phyloP scores from a whole-genome alignment of 2,888 invertebrate genomes.

The Drosophila flavopinicola region DNA sequence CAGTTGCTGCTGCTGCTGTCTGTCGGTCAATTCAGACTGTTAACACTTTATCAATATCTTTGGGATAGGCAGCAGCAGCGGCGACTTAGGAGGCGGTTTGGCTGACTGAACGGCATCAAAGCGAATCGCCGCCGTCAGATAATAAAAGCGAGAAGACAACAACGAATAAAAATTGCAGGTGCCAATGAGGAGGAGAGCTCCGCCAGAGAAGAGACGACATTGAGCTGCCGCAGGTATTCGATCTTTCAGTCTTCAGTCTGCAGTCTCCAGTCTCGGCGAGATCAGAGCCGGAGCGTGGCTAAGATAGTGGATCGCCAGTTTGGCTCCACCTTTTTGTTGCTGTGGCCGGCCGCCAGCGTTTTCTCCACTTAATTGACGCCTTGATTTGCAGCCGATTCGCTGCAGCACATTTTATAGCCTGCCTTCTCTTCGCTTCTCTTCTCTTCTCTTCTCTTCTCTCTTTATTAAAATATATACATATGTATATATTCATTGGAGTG shows the following conservation, averaged over 20 bases:
- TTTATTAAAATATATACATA: conserved; percentile 1
- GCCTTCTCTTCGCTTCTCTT: not conserved
- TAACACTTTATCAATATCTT: conserved; percentile 63
- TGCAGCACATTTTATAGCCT: conserved; percentile 32
- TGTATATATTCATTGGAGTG: not conserved
- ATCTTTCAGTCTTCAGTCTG: conserved; percentile 19
- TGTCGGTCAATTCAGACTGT: conserved; percentile 48
- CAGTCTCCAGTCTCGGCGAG: conserved; percentile 41
- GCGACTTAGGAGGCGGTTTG: conserved; percentile 56
- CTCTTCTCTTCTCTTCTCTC: not conserved
- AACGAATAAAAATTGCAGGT: conserved; percentile 44
- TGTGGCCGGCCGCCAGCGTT: conserved; percentile 46
- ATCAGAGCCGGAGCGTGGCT: conserved; percentile 57
- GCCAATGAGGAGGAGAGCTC: conserved; percentile 44
- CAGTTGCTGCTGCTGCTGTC: conserved; percentile 44
- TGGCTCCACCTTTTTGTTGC: conserved; percentile 64
- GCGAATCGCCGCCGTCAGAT: conserved; percentile 57
- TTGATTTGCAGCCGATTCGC: conserved; percentile 60
- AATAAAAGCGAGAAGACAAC: conserved; percentile 26
- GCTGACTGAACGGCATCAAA: conserved; percentile 59
- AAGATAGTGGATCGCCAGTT: conserved; percentile 43
- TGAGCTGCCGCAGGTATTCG: conserved; percentile 43
- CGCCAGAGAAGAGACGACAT: conserved; percentile 18
- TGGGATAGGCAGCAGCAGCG: conserved; percentile 18
- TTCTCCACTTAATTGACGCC: conserved; percentile 62